Conservation (phyloP, 2,113 vertebrate genomes). For the Ptilorrhoa leucosticta region DNA sequence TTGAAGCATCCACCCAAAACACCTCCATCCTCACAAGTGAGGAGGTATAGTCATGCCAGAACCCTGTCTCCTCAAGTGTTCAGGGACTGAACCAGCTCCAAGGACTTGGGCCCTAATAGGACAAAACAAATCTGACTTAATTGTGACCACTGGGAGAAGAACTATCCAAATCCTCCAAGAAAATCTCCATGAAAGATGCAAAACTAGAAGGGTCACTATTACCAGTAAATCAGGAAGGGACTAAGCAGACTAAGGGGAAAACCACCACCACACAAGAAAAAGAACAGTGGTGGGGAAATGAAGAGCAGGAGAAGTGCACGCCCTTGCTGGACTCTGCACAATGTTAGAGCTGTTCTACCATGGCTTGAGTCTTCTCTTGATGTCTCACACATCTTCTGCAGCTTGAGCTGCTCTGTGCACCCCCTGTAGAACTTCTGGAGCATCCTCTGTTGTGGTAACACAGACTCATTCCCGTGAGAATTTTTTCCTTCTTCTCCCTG, state of each 20-base stretch:
- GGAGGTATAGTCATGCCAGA: not conserved
- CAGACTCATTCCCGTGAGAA: no score
- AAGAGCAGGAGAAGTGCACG: rapidly evolving
- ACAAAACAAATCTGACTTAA: not conserved
- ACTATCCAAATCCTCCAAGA: not conserved
- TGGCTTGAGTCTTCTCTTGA: not conserved
- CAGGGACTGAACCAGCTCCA: not conserved
- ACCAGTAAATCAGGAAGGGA: not conserved
- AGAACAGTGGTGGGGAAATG: not conserved
- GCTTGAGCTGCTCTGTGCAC: not conserved
- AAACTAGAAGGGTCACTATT: not conserved
- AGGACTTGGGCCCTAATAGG: not conserved
- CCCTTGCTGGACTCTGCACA: not conserved
- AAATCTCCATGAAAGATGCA: not conserved
- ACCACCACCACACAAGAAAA: not conserved
- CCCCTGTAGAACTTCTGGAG: not conserved
- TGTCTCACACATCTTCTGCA: not conserved
- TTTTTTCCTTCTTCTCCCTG: no score
- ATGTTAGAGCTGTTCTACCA: not conserved
- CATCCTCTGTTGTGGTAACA: not conserved
- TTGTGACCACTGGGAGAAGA: not conserved
- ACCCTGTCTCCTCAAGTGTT: not conserved
- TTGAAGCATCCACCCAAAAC: not conserved
- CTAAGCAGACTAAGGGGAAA: not conserved
- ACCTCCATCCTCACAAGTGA: not conserved